Conservation (phyloP, 2,797 vertebrate genomes). For the Etheostoma nigrum region DNA sequence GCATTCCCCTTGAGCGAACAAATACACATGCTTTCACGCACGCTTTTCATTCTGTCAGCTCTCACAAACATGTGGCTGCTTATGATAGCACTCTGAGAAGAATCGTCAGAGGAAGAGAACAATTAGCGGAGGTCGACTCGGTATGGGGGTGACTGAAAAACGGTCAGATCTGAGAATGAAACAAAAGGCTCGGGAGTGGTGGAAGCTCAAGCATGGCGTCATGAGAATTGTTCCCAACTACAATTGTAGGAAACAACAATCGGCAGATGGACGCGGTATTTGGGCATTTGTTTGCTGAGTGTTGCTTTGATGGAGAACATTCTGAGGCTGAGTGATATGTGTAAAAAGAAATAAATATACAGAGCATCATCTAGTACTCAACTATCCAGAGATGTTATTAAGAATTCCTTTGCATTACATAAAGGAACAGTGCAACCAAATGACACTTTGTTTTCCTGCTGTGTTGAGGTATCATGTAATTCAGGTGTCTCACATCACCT, state of each 20-base stretch:
- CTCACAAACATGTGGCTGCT: constrained; percentile 70
- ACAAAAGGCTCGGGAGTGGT: constrained; percentile 54
- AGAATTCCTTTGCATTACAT: neutral
- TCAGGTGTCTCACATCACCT: neutral
- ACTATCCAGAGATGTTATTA: neutral
- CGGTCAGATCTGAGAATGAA: constrained; percentile 70
- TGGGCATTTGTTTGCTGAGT: constrained; percentile 41
- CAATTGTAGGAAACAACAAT: constrained; percentile 46
- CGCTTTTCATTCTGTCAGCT: constrained; percentile 52
- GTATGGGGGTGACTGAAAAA: constrained; percentile 56
- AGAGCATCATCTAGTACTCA: constrained; percentile 5
- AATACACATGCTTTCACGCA: constrained; percentile 28
- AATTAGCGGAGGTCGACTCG: constrained; percentile 68
- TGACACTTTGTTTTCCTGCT: neutral
- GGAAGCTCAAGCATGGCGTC: constrained; percentile 40
- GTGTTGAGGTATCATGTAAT: neutral
- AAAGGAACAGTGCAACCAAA: constrained; percentile 1
- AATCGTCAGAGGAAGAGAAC: constrained; percentile 68
- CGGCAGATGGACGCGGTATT: constrained; percentile 50
- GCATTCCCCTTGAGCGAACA: constrained; percentile 72
- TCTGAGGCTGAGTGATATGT: constrained; percentile 31
- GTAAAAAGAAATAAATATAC: constrained; percentile 12
- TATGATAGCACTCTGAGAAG: constrained; percentile 58
- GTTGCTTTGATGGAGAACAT: constrained; percentile 43
- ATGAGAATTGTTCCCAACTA: constrained; percentile 57